Base-by-base conservation (phyloP, 2,797 vertebrate genomes). In the Adelosebastes latens region DNA sequence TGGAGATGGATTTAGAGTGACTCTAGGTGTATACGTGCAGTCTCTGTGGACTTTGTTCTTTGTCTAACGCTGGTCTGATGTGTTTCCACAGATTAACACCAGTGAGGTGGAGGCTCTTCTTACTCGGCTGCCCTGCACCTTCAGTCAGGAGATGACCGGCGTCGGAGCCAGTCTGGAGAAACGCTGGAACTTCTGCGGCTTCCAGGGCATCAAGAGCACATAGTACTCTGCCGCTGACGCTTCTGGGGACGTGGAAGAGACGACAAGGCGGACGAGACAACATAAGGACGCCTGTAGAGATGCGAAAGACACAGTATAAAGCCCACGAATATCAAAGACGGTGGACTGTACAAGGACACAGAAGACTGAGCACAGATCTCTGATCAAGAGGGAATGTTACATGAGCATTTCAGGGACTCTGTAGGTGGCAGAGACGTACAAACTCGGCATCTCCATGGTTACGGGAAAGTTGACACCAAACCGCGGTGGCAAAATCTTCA, bases 21-120 rank as follows among this genome's bases (percentile, higher is more conserved):
- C 13, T 24, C 0, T 14, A 1, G 0, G 29, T 55, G 32, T 32
- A 3, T 42, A 18, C 6, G n/a, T 24, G 20, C 6, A 22, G 32
- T 64, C 13, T 46, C 12, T 65, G 16, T 14, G 29, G 25, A 27
- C n/a, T n/a, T 39, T 5, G 2, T 34, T 59, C 20, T 65, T 52
- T 0, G 2, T 29, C 65, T 69, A 36, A 42, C 20, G 2, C 24
- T 34, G 55, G 2, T 60, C 22, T 52, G 18, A 6, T 72, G 55
- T 83, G 18, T 31, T 3, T 74, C 29, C 55, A 29, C 82, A 99
- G 98, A 99, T 99, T 52, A 97, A 96, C 89, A 96, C 97, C 0
- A 78, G 93, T 0, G 97, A 98, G 68, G 96, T 98, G 90, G 97
- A 99, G 85, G 91, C 95, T 34, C 96, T 97, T 77, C 96, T 98